Base-by-base conservation (phyloP, 2,797 vertebrate genomes). In the Amniataba percoides region DNA sequence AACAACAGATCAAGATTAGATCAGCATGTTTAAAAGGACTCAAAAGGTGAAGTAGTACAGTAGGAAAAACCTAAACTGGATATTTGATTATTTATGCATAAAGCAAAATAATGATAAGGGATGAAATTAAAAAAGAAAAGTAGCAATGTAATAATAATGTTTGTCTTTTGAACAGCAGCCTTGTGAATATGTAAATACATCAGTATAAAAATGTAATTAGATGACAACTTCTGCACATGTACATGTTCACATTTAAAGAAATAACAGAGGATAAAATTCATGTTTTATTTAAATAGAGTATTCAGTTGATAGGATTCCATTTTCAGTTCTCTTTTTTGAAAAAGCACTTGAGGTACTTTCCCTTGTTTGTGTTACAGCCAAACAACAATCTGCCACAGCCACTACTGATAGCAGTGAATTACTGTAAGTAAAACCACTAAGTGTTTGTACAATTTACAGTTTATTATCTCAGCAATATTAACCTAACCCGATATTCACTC, bases 1-100 rank as follows among this genome's bases (percentile, higher is more conserved):
- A 31, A 61, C 58, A 18, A 53, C 15, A 65, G n/a, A 62, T n/a
- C 19, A n/a, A 62, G 43, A 82, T 68, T 36, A 61, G 64, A 79
- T 69, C 43, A 70, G 43, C 5, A 57, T 56, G 46, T 79, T 63
- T 8, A 71, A 53, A 59, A 16, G 58, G 71, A 74, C 8, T 76
- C 31, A 61, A 7, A 65, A 39, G 21, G 19, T 1, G 66, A 56
- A 75, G 45, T 6, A 75, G 45, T 6, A 67, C 57, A 53, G 15
- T 39, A 75, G 21, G 14, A 15, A 7, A 69, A n/a, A 71, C 14
- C 8, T 7, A 53, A 21, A n/a, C 14, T 0, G 40, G 16, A 51
- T 51, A 39, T 83, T 19, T 57, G 19, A 60, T 16, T 16, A 68
- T 49, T 60, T 12, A 39, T 7, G 48, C 5, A 39, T 15, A 0